Evolutionary conservation across 2,888 invertebrate genomes (phyloP), one percentile per base, ranked within the genome.

Genomic region (Hirtodrosophila cameraria): DNA sequence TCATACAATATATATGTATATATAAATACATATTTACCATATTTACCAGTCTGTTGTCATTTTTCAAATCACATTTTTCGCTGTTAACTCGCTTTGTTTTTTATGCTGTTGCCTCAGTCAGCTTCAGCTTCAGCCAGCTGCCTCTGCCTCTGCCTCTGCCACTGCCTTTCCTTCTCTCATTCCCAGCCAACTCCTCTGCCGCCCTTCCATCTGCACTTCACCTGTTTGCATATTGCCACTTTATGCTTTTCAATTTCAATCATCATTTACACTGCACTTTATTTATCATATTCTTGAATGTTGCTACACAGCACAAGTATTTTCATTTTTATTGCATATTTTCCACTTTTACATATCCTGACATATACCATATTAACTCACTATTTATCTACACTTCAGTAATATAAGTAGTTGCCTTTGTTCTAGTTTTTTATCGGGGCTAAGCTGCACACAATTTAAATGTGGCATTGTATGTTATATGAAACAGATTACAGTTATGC

Each of bases 241-340:
- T 71, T 70, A 68, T 74, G 71, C 63, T 87, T 72, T 87, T 74
- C 77, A 84, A 86, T 79, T 79, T 61, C 58, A 72, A 68, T 75
- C 67, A 60, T 58, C 70, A 66, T 67, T 73, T 69, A 43, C 60
- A 54, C 36, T 54, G 54, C 79, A 66, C 64, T 73, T 66, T 62
- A 48, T 62, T 45, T 61, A 55, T 72, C 58, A 53, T 66, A 20
- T 9, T 31, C 50, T 41, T 38, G 30, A 43, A 43, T 28, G 66
- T 35, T n/a, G 55, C 27, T 49, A 18, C 28, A 38, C 11, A 43
- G 43, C 46, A 45, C 52, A 58, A 41, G 35, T 59, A 39, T 46
- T 46, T 46, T 12, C 18, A 20, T 39, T 42, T 42, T 48, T 35
- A 38, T 48, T 38, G 16, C 57, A 33, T 31, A 53, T 58, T 9